Evolutionary conservation across 2,113 vertebrate genomes (phyloP).

Genomic region (Corvus moneduloides): DNA sequence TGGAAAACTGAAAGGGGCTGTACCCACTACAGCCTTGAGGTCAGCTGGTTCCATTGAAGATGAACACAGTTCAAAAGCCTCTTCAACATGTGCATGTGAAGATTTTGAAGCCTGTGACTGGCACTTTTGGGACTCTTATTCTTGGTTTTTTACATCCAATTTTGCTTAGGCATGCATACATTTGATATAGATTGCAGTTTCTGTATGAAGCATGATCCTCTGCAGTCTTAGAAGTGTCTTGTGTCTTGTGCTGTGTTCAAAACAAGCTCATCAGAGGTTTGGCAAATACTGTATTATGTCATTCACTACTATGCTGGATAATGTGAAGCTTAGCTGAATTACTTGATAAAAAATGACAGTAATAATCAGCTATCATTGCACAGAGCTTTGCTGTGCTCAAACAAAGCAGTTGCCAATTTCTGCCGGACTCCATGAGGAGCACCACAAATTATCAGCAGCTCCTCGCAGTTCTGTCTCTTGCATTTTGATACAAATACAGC

Average conservation of each 20-base stretch:
- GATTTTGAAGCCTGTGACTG: not conserved
- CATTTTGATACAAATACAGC: not conserved
- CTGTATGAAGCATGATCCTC: not conserved
- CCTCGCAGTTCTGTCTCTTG: not conserved
- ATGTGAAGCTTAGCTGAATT: conserved; percentile 25
- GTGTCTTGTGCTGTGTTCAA: not conserved
- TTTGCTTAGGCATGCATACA: not conserved
- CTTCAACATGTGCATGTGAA: fast-evolving
- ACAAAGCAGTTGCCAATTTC: not conserved
- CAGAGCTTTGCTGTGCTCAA: not conserved
- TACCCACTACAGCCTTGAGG: not conserved
- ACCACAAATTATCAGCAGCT: not conserved
- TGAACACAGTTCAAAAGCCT: not conserved
- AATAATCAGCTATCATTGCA: not conserved
- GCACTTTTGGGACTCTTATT: not conserved
- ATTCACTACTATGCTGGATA: not conserved
- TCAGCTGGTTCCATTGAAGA: not conserved
- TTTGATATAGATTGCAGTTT: not conserved
- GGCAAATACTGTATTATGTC: not conserved
- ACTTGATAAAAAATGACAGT: conserved; percentile 1
- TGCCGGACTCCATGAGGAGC: not conserved
- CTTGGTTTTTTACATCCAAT: not conserved
- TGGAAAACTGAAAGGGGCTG: not conserved
- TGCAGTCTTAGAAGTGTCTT: not conserved
- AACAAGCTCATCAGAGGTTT: not conserved